Evolutionary conservation across 2,113 vertebrate species (phyloP), one percentile per base, ranked within the genome.

Genomic region (Bostrychus sinensis): DNA sequence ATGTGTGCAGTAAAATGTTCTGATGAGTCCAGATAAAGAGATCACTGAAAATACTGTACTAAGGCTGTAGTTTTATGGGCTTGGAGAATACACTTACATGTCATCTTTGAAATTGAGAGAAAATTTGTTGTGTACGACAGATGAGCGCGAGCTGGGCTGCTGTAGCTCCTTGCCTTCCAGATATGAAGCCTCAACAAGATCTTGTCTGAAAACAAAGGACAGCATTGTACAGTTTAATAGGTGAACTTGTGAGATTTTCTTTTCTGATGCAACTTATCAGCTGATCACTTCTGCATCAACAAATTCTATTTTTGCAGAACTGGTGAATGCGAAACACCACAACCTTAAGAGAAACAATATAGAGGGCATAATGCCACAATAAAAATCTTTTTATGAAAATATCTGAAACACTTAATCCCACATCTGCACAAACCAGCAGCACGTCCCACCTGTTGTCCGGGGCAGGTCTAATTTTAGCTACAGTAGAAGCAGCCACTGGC

Each of bases 401-500:
- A 16, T 22, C 14, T 17, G 6, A 34, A 20, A 19, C 30, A 36
- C 17, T 34, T 13, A 34, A 66, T 72, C 50, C 3, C 51, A 72
- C 70, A 84, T 81, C 41, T 77, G 70, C 54, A 38, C n/a, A 45
- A 62, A 70, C 11, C 39, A 78, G 53, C 42, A 68, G 46, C 56
- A 39, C 30, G 37, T 0, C 91, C 87, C 91, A 97, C 97, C 96
- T 96, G 86, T 90, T 90, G 73, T 92, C 90, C 68, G 65, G 55
- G 7, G 38, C 69, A 0, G 39, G 65, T 90, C 89, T 93, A 86
- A 83, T 89, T 92, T 91, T 95, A 79, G 93, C 95, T 72, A 95
- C 90, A 26, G 97, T 99, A 13, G 97, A 99, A 64, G 96, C 95
- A 56, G 97, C 97, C 84, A 99, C 91, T 30, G 97, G 97, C 13